Evolutionary conservation across 1,140 invertebrate species (phyloP), one percentile per base, ranked within the genome.

Genomic region (Sesamia nonagrioides): DNA sequence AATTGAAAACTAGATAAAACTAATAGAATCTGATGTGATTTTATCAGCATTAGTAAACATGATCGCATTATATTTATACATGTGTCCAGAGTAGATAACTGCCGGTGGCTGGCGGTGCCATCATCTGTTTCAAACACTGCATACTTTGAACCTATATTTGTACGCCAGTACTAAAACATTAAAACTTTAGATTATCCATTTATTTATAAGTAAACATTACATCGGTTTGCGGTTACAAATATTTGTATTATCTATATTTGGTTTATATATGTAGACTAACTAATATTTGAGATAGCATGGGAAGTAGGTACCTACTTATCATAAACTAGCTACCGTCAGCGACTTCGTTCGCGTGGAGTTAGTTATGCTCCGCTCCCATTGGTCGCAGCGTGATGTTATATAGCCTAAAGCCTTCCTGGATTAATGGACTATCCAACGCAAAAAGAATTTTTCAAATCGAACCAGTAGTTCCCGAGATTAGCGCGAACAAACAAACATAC

Each of bases 31-130:
- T 50, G 63, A 66, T 66, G n/a, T 50, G 40, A 48, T 45, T 45
- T 42, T 66, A 50, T 33, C 42, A 45, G 18, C 27, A 33, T 63
- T 68, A 50, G 63, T 68, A 42, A 68, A 68, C 27, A 48, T 27
- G 18, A 9, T 48, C 42, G 60, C 35, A n/a, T 9, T 17, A 40
- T 63, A 63, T 63, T 50, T 68, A 45, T 45, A 68, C 45, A 13
- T 73, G 15, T 56, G 37, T 42, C 13, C 69, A 61, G 17, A 21
- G 42, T 18, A 42, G 73, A 90, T 91, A 90, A 88, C 79, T 79
- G 68, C 76, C 87, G 84, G 91, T 90, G 89, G 86, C 90, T 90
- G 91, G 91, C 80, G 81, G 80, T 83, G 81, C 89, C 89, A 87
- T 82, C 79, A 82, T 89, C 89, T 91, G 88, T 68, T 79, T 69